A percentile compares a stretch with the other conserved stretches of the same genome.
Evolutionary conservation across 2,113 vertebrate genomes (phyloP).

Genomic region (Zosterops borbonicus): DNA sequence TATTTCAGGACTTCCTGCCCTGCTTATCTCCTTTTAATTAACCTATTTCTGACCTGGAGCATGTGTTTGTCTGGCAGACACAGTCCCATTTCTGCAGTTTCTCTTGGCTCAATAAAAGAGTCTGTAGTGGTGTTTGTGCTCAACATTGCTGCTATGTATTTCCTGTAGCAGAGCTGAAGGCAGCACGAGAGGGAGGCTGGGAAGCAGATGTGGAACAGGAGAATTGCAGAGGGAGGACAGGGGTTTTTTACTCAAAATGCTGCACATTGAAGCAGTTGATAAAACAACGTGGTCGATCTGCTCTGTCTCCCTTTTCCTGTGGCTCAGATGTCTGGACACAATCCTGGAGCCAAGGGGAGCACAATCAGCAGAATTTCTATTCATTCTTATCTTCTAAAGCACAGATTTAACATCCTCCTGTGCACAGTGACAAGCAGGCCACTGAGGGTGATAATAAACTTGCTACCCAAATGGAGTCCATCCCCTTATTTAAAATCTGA

Average conservation of each 20-base stretch:
- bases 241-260: neutral
- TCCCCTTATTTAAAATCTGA: constrained; percentile 24
- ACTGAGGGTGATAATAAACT: neutral
- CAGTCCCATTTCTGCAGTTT: neutral
- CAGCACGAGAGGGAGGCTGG: neutral
- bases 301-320: neutral
- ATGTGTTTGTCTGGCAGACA: neutral
- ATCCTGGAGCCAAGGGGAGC: neutral
- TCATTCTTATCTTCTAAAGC: constrained; percentile 65
- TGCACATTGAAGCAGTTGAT: neutral
- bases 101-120: constrained; percentile 14
- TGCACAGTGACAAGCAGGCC: constrained; percentile 3
- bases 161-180: neutral
- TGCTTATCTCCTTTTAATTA: constrained; percentile 55
- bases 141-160: neutral
- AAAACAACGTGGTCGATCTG: neutral
- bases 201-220: neutral
- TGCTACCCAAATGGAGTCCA: neutral
- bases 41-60: constrained; percentile 40
- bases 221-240: neutral
- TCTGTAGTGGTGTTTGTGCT: neutral
- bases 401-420: constrained; percentile 54
- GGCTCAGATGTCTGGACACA: neutral
- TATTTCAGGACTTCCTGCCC: constrained; percentile 38
- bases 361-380: constrained; percentile 22